phyloP scores from a whole-genome alignment of 2,888 invertebrate species.

The Nephrotoma guestfalica region DNA sequence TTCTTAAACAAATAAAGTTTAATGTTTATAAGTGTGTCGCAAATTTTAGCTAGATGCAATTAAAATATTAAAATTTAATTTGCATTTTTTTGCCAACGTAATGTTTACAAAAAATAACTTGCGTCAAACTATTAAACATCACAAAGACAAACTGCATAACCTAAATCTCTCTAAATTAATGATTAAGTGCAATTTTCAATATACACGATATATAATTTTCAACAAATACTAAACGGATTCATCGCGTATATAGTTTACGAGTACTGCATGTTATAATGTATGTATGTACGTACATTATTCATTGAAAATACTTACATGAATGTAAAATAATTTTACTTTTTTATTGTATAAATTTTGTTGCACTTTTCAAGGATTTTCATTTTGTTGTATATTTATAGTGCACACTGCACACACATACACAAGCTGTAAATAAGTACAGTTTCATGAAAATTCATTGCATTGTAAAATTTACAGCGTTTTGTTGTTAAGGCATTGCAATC shows the following conservation, averaged over 20 bases:
- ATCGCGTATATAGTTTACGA: not conserved
- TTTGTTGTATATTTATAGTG: not conserved
- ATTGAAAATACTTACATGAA: not conserved
- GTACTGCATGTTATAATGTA: not conserved
- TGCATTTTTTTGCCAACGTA: not conserved
- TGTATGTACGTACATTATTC: not conserved
- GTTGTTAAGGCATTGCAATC: not conserved
- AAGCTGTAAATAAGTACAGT: not conserved
- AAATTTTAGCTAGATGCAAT: not conserved
- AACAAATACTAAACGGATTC: not conserved
- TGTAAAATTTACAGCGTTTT: not conserved
- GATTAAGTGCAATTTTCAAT: not conserved
- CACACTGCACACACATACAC: not conserved
- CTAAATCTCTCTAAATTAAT: not conserved
- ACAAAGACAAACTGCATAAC: too few relatives aligned
- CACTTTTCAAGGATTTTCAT: not conserved
- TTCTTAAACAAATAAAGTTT: not conserved
- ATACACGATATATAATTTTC: not conserved
- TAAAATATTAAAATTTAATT: not conserved
- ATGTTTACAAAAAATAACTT: not conserved
- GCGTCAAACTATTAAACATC: too few relatives aligned
- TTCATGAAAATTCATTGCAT: not conserved
- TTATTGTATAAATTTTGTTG: not conserved
- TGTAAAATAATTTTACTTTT: not conserved
- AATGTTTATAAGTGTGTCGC: not conserved